Evolutionary conservation across 1,140 invertebrate genomes (phyloP).

Genomic region (Temnothorax nylanderi): DNA sequence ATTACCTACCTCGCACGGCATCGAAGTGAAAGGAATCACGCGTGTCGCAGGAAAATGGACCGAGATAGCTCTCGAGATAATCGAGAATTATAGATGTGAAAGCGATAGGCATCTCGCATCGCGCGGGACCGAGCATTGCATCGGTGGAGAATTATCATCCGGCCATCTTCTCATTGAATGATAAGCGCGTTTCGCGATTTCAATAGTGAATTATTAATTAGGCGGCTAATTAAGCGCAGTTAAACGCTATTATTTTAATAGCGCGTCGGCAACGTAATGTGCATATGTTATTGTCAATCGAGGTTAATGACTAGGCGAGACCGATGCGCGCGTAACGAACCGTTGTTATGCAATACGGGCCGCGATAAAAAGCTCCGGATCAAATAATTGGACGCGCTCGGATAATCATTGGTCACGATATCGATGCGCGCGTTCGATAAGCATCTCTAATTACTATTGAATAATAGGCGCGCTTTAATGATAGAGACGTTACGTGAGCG

Average conservation of each 20-base stretch:
- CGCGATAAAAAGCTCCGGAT: constrained; percentile 39
- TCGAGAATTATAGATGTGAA: constrained; percentile 27
- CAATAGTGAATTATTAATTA: constrained; percentile 28
- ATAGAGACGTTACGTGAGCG: constrained; percentile 45
- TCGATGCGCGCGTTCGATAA: constrained; percentile 44
- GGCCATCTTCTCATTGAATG: constrained; percentile 4
- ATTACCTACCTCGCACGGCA: background rate
- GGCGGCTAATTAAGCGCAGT: constrained; percentile 43
- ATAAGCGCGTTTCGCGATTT: constrained; percentile 35
- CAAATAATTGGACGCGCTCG: constrained; percentile 55
- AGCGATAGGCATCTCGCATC: constrained; percentile 9
- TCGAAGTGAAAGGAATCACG: constrained; percentile 15
- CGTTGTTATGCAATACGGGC: constrained; percentile 26
- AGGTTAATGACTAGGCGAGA: constrained; percentile 53
- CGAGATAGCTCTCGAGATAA: constrained; percentile 9
- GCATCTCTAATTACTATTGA: constrained; percentile 57
- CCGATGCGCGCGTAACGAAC: constrained; percentile 31
- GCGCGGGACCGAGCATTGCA: background rate
- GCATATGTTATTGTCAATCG: constrained; percentile 42
- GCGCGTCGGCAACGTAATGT: constrained; percentile 19
- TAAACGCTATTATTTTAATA: constrained; percentile 52
- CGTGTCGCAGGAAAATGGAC: constrained; percentile 43
- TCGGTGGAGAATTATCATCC: constrained; percentile 12
- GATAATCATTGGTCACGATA: constrained; percentile 56
- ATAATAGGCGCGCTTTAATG: constrained; percentile 45